These are phyloP conservation scores for Pseudochirops cupreus DNA, from an alignment of 2,797 vertebrate species.

Conservation along the genomic window DNA sequence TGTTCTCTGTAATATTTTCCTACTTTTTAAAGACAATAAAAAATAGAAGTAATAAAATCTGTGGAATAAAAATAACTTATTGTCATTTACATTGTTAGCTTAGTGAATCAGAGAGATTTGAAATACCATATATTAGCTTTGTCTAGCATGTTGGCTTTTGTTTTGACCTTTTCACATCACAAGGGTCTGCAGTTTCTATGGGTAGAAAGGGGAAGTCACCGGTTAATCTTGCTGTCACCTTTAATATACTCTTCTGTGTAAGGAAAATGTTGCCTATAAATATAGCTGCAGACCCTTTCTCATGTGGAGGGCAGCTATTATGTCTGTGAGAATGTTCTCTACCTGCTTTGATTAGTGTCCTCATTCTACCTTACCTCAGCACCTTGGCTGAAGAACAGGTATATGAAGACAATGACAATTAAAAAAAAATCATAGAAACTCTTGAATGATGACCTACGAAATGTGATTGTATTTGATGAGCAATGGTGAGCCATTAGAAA, in stretches of 20 bases:
- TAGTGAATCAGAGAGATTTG: background rate
- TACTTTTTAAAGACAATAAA: background rate
- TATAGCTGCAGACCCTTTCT: background rate
- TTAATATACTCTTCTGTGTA: background rate
- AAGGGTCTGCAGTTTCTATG: background rate
- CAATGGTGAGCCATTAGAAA: background rate
- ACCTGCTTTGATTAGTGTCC: background rate
- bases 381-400: background rate
- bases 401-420: background rate
- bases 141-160: background rate
- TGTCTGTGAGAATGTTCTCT: background rate
- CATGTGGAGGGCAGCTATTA: background rate
- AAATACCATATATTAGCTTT: background rate
- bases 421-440: background rate
- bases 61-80: background rate
- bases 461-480: background rate
- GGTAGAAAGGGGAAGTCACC: background rate
- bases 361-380: background rate
- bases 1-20: background rate
- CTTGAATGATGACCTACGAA: background rate
- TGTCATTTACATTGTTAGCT: background rate
- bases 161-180: background rate
- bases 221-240: background rate
- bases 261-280: background rate
- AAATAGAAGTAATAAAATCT: background rate